Conservation (phyloP, 2,888 invertebrate genomes). For the Cataglyphis albicans region DNA sequence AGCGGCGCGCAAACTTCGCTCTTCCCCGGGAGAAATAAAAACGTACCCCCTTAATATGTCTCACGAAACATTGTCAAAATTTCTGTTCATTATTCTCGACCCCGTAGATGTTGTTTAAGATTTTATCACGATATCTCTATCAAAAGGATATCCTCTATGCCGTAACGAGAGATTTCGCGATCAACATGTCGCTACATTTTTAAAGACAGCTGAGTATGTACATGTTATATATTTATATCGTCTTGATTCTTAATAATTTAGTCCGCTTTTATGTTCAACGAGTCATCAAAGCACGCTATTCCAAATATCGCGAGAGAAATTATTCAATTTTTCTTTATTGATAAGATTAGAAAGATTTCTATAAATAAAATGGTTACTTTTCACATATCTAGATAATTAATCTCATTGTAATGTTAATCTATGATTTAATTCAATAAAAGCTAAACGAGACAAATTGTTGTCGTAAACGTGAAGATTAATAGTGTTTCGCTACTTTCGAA, state of each 20-base stretch:
- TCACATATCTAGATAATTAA: neutral
- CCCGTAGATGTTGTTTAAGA: constrained; percentile 36
- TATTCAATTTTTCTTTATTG: neutral
- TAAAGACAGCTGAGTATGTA: neutral
- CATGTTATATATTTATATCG: neutral
- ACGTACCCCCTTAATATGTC: constrained; percentile 26
- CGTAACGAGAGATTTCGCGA: constrained; percentile 7
- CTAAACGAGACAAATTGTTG: neutral
- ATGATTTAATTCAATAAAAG: neutral
- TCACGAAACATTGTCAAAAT: constrained; percentile 46
- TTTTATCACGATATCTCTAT: constrained; percentile 31
- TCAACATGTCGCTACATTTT: neutral
- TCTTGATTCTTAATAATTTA: neutral
- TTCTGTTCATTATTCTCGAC: constrained; percentile 16
- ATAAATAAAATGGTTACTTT: neutral
- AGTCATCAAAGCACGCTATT: neutral
- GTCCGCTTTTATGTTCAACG: neutral
- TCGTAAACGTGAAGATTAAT: neutral
- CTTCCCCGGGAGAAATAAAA: constrained; percentile 44
- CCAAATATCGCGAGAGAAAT: neutral
- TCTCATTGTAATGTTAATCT: neutral
- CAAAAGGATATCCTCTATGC: constrained; percentile 3
- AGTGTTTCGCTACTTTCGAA: neutral
- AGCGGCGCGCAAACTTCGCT: constrained; percentile 19
- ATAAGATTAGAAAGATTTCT: neutral